phyloP scores from a whole-genome alignment of 2,888 invertebrate species.

The Lordiphosa fenestrarum region DNA sequence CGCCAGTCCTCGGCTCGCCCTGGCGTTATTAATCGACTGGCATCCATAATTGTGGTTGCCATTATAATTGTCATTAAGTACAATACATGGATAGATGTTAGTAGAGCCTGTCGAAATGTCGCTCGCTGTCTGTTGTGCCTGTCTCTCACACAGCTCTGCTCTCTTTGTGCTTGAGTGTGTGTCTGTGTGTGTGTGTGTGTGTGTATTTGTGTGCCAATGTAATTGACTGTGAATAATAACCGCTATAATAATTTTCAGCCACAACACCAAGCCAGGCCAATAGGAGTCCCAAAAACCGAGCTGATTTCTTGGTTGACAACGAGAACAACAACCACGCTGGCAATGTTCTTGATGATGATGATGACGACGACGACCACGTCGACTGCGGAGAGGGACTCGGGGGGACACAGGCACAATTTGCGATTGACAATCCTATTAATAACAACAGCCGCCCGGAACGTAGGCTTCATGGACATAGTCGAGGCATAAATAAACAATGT shows the following conservation, averaged over 20 bases:
- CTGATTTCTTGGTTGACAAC: constrained; percentile 7
- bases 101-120: constrained; percentile 68
- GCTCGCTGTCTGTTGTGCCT: constrained; percentile 42
- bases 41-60: constrained; percentile 72
- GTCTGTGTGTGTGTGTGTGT: constrained; percentile 17
- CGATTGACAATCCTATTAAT: constrained; percentile 73
- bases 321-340: constrained; percentile 38
- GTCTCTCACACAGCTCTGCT: constrained; percentile 6
- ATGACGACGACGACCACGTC: constrained; percentile 29
- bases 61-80: constrained; percentile 74
- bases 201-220: constrained; percentile 60
- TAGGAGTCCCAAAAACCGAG: constrained; percentile 33
- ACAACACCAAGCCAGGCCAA: constrained; percentile 42
- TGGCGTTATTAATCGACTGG: constrained; percentile 67
- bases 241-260: constrained; percentile 75
- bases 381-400: neutral
- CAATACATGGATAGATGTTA: constrained; percentile 67
- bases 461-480: constrained; percentile 20
- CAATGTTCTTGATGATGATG: constrained; percentile 68
- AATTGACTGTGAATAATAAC: constrained; percentile 76
- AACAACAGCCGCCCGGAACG: constrained; percentile 40
- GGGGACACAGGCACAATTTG: constrained; percentile 53
- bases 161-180: constrained; percentile 6
- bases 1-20: constrained; percentile 14
- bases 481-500: constrained; percentile 22